Conservation (phyloP, 1,140 invertebrate genomes). For the Leucophenga varia region DNA sequence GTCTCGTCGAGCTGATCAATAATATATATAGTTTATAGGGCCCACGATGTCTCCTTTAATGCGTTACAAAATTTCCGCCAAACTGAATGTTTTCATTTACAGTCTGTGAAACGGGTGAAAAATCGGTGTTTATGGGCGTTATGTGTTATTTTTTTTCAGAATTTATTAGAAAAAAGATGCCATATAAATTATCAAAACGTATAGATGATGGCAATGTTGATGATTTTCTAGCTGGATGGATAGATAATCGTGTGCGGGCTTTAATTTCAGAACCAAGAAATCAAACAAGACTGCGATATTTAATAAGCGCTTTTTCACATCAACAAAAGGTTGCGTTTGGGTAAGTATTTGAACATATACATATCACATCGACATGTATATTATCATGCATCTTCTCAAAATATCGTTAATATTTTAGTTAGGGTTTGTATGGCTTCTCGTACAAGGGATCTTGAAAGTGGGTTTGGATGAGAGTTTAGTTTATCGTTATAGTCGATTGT, state of each 20-base stretch:
- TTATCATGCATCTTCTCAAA: background rate
- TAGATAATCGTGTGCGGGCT: conserved; percentile 87
- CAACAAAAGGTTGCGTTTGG: conserved; percentile 85
- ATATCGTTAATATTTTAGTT: background rate
- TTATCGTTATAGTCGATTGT: too few species aligned
- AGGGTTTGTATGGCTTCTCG: too few species aligned
- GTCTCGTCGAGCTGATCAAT: too few species aligned
- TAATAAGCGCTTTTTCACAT: conserved; percentile 86
- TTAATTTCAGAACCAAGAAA: conserved; percentile 82
- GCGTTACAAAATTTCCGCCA: too few species aligned
- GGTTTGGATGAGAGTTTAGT: too few species aligned
- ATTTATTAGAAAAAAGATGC: conserved; percentile 82
- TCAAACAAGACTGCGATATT: conserved; percentile 77
- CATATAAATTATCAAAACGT: conserved; percentile 72
- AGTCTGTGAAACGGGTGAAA: too few species aligned
- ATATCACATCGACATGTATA: background rate
- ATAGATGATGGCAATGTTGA: conserved; percentile 75
- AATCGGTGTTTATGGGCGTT: too few species aligned
- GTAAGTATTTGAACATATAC: conserved; percentile 60
- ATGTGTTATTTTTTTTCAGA: conserved; percentile 52
- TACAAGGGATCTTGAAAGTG: background rate
- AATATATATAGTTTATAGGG: too few species aligned
- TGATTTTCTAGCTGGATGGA: conserved; percentile 82
- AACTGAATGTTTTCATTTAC: too few species aligned
- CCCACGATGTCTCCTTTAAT: too few species aligned